Evolutionary conservation across 2,888 invertebrate genomes (phyloP), one percentile per base, ranked within the genome.

Genomic region (Camptogramma bilineatum): DNA sequence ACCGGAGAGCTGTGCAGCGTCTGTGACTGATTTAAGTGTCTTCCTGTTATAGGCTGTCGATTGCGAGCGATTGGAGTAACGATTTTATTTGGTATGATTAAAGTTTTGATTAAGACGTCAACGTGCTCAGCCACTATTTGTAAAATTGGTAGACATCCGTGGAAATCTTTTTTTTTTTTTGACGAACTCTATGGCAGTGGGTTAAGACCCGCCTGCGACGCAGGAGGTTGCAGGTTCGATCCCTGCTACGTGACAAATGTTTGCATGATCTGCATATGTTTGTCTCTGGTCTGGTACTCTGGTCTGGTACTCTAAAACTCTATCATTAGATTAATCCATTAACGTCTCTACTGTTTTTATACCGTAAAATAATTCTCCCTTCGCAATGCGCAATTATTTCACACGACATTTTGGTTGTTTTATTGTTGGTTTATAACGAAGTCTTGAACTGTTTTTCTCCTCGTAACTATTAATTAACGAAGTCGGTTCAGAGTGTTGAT

Each of bases 1-100:
- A 52, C 24, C 52, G 39, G 54, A 39, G 16, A 46, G 59, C 8
- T 47, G 13, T 54, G 47, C 48, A 56, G 47, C 17, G 50, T 62
- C 55, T 56, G 59, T 21, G 24, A 59, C 59, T 59, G 59, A 59
- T 66, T 63, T 60, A 50, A 57, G 61, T 53, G 50, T 50, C 47
- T 19, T 60, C 55, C 46, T 28, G 50, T 47, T 34, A 55, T 55
- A 54, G 50, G 21, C n/a, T 52, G 24, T 62, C 46, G 59, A 55
- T 54, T 34, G 28, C 28, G 31, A 46, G 34, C 21, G 48, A 59
- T 46, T 28, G 7, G n/a, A n/a, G 18, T 34, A 9, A 46, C 7
- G 9, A 50, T 54, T 44, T 48, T 21, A 16, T 21, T n/a, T n/a
- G 19, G 7, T 44, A 16, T 0, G 16, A 44, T 16, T 44, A 2